Conservation (phyloP, 2,888 invertebrate genomes). For the Scrobipalpa costella region DNA sequence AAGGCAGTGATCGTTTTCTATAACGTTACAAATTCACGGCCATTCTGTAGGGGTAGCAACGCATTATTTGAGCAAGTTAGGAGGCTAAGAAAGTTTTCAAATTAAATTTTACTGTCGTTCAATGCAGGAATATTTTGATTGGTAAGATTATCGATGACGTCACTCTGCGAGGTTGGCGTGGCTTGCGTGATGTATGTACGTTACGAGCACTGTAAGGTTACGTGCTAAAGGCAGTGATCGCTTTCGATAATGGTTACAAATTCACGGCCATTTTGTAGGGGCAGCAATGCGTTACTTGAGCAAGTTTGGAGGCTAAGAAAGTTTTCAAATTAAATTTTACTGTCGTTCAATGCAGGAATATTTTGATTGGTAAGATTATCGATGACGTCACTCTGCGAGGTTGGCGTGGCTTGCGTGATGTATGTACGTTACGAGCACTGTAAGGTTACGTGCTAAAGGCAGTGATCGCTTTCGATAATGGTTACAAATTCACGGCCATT, state of each 20-base stretch:
- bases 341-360: too few species aligned
- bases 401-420: conserved; percentile 2
- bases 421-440: too few species aligned
- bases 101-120: too few species aligned
- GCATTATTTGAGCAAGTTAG: too few species aligned
- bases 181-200: not conserved
- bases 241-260: not conserved
- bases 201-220: not conserved
- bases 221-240: too few species aligned
- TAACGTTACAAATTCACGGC: not conserved
- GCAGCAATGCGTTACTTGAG: too few species aligned
- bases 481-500: not conserved
- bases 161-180: not conserved
- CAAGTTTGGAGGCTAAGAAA: too few species aligned
- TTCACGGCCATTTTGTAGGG: too few species aligned
- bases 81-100: too few species aligned
- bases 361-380: too few species aligned
- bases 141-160: not conserved
- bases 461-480: not conserved
- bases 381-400: conserved; percentile 3
- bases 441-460: not conserved
- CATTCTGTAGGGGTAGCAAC: not conserved
- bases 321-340: too few species aligned
- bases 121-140: too few species aligned
- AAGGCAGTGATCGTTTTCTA: not conserved